Percentiles rank a stretch among this genome's conserved stretches.
Conservation (phyloP, 2,888 invertebrate species). For the Nycteola revayana region DNA sequence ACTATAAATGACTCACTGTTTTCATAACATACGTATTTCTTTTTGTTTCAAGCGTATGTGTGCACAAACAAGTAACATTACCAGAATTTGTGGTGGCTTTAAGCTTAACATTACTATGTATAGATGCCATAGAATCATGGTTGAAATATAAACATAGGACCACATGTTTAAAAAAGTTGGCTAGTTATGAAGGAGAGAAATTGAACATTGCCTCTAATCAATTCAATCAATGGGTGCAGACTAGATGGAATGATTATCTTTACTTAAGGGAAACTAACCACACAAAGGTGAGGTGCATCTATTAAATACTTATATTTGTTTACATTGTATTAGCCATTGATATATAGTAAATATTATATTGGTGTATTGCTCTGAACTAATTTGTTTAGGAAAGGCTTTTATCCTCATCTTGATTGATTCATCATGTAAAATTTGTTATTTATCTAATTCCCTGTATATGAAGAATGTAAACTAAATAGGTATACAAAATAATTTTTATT, state of each 20-base stretch:
- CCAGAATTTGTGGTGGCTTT: conserved; percentile 53
- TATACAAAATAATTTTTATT: too few species aligned
- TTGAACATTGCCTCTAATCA: conserved; percentile 36
- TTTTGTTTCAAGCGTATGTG: conserved; percentile 53
- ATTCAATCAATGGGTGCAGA: conserved; percentile 44
- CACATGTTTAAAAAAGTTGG: conserved; percentile 58
- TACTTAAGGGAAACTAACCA: conserved; percentile 65
- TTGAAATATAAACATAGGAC: conserved; percentile 70
- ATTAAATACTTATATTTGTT: too few species aligned
- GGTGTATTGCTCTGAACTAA: too few species aligned
- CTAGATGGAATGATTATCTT: conserved; percentile 52
- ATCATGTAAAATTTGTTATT: too few species aligned
- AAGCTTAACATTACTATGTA: conserved; percentile 40
- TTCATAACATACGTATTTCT: too few species aligned
- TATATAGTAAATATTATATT: too few species aligned
- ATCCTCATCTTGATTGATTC: too few species aligned
- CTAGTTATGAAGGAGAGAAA: conserved; percentile 44
- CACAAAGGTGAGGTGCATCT: conserved; percentile 63
- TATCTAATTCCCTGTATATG: too few species aligned
- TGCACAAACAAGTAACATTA: conserved; percentile 55
- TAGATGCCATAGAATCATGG: conserved; percentile 71
- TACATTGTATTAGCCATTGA: too few species aligned
- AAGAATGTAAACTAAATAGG: too few species aligned
- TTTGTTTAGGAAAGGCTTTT: too few species aligned
- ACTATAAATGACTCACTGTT: too few species aligned